A percentile compares a stretch with the other conserved stretches of the same genome.
Conservation (phyloP, 2,888 invertebrate genomes). For the Brassicogethes aeneus region DNA sequence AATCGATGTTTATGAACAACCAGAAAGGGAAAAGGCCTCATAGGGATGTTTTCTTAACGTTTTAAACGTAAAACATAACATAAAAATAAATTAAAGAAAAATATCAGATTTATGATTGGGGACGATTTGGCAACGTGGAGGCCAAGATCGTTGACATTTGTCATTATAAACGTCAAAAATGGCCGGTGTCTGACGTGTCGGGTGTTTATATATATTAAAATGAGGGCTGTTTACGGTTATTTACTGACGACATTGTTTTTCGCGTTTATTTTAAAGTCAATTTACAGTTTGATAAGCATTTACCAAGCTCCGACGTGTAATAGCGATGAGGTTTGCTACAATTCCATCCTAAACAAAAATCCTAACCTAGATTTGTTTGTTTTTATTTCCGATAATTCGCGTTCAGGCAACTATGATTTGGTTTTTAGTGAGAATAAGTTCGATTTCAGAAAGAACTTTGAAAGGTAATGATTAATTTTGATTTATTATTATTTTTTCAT, state of each 20-base stretch:
- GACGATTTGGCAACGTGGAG: no score
- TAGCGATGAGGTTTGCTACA: conserved; percentile 55
- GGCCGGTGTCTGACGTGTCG: no score
- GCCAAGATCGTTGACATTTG: no score
- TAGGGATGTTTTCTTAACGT: no score
- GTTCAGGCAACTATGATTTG: conserved; percentile 48
- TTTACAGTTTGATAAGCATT: conserved; percentile 65
- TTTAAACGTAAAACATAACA: no score
- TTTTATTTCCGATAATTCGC: conserved; percentile 54
- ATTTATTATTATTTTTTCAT: conserved; percentile 2
- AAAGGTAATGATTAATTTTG: conserved; percentile 39
- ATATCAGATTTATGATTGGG: no score
- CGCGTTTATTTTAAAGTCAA: conserved; percentile 61
- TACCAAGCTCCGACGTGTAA: conserved; percentile 64
- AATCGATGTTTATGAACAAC: no score
- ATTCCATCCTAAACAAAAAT: conserved; percentile 57
- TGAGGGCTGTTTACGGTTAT: conserved; percentile 49
- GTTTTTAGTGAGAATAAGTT: conserved; percentile 55
- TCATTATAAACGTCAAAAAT: no score
- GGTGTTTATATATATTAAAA: conserved; percentile 10
- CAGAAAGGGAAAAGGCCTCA: no score
- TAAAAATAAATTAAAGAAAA: no score
- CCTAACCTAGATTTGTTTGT: conserved; percentile 62
- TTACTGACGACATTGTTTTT: conserved; percentile 56
- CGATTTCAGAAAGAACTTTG: conserved; percentile 51